phyloP scores from a whole-genome alignment of 2,797 vertebrate genomes.

The Streptopelia turtur region DNA sequence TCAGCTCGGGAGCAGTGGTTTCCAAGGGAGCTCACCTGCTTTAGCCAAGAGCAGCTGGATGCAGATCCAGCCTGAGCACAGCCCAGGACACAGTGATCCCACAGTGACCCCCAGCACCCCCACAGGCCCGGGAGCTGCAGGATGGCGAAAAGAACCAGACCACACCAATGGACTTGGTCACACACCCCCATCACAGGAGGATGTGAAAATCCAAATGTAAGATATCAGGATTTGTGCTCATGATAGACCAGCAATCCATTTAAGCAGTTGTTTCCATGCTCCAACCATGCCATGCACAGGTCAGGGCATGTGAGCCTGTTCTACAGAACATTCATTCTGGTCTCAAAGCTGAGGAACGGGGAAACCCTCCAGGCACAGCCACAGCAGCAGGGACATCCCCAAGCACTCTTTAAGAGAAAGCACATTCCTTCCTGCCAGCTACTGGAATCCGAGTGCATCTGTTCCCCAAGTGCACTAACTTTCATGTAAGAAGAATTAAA shows the following conservation, averaged over 20 bases:
- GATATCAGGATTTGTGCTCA: background rate
- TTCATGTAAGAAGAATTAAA: background rate
- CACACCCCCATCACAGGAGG: background rate
- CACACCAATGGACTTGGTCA: background rate
- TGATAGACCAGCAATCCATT: background rate
- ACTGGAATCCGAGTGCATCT: background rate
- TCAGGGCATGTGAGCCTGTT: background rate
- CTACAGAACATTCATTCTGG: background rate
- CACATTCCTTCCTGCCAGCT: background rate
- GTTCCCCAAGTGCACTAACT: background rate
- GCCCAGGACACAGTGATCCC: background rate
- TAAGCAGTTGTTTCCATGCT: background rate
- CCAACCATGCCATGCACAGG: background rate
- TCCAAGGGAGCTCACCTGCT: background rate
- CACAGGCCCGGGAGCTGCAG: background rate
- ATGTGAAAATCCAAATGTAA: background rate
- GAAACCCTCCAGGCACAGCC: background rate
- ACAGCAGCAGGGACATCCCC: background rate
- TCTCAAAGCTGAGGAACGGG: background rate
- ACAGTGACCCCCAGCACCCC: background rate
- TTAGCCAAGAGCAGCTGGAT: background rate
- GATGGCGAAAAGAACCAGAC: background rate
- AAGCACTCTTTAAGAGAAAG: background rate
- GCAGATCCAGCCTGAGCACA: background rate
- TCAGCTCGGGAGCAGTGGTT: background rate